phyloP scores from a whole-genome alignment of 2,888 invertebrate genomes.

The Dorcus hopei region DNA sequence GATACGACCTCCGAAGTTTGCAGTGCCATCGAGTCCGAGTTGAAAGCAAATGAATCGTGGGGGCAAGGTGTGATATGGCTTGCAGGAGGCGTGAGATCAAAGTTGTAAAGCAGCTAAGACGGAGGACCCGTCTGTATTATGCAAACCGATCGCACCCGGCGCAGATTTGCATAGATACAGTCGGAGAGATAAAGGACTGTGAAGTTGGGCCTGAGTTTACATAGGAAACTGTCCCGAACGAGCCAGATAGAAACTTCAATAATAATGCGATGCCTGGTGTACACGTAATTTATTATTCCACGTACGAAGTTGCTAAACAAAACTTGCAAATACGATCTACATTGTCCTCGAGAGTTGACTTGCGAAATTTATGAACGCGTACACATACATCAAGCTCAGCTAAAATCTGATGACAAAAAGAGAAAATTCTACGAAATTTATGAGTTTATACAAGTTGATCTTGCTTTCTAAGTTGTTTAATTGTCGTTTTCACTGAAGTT shows the following conservation, averaged over 20 bases:
- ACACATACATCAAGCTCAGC: no score
- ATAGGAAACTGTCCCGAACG: conserved; percentile 2
- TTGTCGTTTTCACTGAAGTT: no score
- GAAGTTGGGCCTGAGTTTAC: background rate
- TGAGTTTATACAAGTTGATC: no score
- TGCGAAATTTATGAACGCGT: no score
- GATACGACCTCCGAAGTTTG: background rate
- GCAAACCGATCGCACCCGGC: conserved; percentile 26
- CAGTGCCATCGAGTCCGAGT: background rate
- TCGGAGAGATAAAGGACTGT: conserved; percentile 6
- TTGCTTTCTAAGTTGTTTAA: no score
- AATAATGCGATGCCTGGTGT: background rate
- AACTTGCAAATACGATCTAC: no score
- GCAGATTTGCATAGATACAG: conserved; percentile 30
- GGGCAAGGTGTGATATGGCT: background rate
- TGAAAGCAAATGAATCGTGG: background rate
- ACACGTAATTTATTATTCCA: no score
- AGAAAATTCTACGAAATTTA: no score
- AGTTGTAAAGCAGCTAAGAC: conserved; percentile 27
- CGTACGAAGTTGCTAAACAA: no score
- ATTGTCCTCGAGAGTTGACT: no score
- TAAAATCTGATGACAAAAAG: no score
- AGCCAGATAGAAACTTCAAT: background rate
- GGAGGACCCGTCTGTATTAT: conserved; percentile 20
- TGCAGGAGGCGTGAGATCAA: conserved; percentile 1